Evolutionary conservation across 2,888 invertebrate genomes (phyloP), one percentile per base, ranked within the genome.

Genomic region (Sinentomon sp.): DNA sequence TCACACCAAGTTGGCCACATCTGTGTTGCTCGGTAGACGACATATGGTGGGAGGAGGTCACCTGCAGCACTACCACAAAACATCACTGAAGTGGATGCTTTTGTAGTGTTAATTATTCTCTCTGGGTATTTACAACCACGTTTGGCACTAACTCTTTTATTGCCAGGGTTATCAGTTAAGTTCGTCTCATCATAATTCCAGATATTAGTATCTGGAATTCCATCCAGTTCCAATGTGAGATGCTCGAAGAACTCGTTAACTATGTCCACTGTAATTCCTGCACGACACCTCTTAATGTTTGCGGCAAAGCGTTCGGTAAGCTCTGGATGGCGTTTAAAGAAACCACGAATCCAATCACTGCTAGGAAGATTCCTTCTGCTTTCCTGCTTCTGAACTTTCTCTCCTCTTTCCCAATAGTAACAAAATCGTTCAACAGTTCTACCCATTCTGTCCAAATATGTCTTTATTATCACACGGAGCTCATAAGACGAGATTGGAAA

Each of bases 131-230:
- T 49, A 4, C 36, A 33, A 10, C 49, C 47, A 29, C 46, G 38
- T 33, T 43, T 43, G 18, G 33, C 34, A 18, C 48, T 39, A n/a
- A 43, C 35, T 30, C 39, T 42, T 35, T 44, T 44, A 30, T 40
- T 35, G 2, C 48, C 50, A 12, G 49, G 48, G 32, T 54, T 48
- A 35, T 51, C 51, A 9, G 41, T 36, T 5, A 53, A 40, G 32
- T 50, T 50, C 3, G 48, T 45, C 36, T 51, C 49, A 34, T 52
- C 50, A 39, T 48, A 53, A 32, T 53, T 53, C 16, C 46, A 19
- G 16, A 43, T 39, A 24, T 40, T 31, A n/a, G n/a, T n/a, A n/a
- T n/a, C n/a, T n/a, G n/a, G n/a, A n/a, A n/a, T n/a, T n/a, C n/a
- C n/a, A n/a, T 16, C 9, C 9, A 33, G 5, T 4, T 16, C 9